Evolutionary conservation across 2,797 vertebrate genomes (phyloP), one percentile per base, ranked within the genome.

Genomic region (Sus cebifrons): DNA sequence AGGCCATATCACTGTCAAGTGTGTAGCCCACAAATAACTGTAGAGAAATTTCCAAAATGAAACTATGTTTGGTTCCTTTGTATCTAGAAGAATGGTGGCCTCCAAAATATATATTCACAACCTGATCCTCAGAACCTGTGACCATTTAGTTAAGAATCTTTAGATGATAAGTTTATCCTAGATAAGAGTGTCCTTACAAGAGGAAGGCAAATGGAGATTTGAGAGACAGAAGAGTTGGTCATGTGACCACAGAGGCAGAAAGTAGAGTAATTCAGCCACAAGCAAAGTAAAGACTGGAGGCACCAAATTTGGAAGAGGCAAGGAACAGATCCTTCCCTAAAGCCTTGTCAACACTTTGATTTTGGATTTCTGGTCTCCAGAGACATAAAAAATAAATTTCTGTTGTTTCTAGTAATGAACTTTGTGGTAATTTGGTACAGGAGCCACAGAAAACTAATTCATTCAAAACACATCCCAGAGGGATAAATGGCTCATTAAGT

Each of bases 401-500:
- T 54, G 9, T 49, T 58, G 15, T 36, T 62, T 95, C 56, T 27
- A 78, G 60, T n/a, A 2, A 49, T 14, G 5, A 84, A n/a, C 74
- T 84, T 68, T 71, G 8, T 44, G 3, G 20, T 64, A n/a, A 74
- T 84, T 93, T 94, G 25, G 75, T 65, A 75, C 1, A 79, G 18
- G 36, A 84, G 23, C 12, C 67, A 36, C 29, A 83, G 83, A 62
- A 88, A 96, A 70, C 13, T 15, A 91, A 67, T 32, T 67, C 17
- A 71, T 25, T 89, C 8, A 13, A 89, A 64, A 67, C 84, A 91
- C 15, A 29, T 82, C 44, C 56, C 21, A 52, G 23, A 74, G 65
- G 49, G 23, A 73, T 95, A 78, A 68, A 95, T 64, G 23, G 25
- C 9, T 49, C n/a, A 83, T 56, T 85, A 81, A 86, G 78, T 92